Conservation (phyloP, 2,113 vertebrate species). For the Tursiops truncatus region DNA sequence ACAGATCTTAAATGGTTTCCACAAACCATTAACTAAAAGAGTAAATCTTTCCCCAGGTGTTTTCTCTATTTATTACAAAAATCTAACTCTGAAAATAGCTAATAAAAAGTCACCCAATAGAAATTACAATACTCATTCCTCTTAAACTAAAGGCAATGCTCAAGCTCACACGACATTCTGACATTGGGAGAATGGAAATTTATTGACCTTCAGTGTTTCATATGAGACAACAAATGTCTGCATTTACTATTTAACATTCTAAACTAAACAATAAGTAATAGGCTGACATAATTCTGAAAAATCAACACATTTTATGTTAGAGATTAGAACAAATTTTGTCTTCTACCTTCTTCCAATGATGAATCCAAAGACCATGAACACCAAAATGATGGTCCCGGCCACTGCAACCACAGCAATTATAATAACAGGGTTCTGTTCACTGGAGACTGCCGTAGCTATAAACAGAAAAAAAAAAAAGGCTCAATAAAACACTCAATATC, state of each 20-base stretch:
- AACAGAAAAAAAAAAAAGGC: conserved; percentile 53
- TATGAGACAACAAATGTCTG: not conserved
- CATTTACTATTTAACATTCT: not conserved
- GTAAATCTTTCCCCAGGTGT: not conserved
- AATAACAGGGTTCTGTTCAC: conserved; percentile 98
- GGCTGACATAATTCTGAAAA: not conserved
- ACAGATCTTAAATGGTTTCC: not conserved
- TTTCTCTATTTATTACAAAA: not conserved
- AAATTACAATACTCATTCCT: not conserved
- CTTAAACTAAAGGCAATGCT: not conserved
- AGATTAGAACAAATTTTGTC: conserved; percentile 44
- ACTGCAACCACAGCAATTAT: conserved; percentile 99
- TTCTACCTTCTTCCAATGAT: conserved; percentile 99
- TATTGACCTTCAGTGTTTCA: not conserved
- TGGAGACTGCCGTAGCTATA: conserved; percentile 95
- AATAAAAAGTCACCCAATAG: not conserved
- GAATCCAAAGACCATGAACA: conserved; percentile 99
- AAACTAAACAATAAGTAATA: not conserved
- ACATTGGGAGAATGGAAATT: not conserved
- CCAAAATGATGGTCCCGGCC: conserved; percentile 98
- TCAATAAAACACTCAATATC: conserved; percentile 33
- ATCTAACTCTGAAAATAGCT: not conserved
- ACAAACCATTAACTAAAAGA: not conserved
- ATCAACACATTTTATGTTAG: not conserved
- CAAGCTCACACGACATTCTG: not conserved